phyloP scores from a whole-genome alignment of 2,113 vertebrate genomes.

The Odontesthes bonariensis region DNA sequence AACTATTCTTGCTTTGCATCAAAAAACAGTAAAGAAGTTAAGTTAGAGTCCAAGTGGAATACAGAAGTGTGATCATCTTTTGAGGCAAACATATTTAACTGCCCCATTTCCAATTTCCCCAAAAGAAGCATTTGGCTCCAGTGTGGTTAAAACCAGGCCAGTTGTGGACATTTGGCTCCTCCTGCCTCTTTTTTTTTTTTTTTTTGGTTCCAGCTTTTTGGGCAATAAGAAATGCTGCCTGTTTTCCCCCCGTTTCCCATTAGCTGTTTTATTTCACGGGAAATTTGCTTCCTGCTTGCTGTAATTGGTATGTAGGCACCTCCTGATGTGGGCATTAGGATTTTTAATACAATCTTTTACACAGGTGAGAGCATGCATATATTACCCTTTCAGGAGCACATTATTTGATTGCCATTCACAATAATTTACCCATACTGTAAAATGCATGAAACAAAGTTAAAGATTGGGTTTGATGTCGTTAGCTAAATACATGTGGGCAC shows the following conservation, averaged over 20 bases:
- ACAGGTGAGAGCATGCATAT: slow-evolving; percentile 81
- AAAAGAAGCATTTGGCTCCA: slow-evolving; percentile 39
- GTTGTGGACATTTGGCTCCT: slow-evolving; percentile 61
- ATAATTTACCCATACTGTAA: slow-evolving; percentile 70
- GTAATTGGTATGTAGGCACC: slow-evolving; percentile 84
- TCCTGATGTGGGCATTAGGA: slow-evolving; percentile 82
- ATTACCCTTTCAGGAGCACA: slow-evolving; percentile 80
- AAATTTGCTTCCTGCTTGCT: slow-evolving; percentile 84
- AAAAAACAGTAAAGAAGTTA: too few species aligned
- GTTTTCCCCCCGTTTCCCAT: slow-evolving; percentile 79
- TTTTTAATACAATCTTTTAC: slow-evolving; percentile 81
- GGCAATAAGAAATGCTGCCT: slow-evolving; percentile 73
- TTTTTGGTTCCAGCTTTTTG: slow-evolving; percentile 64
- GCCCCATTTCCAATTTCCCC: slow-evolving; percentile 24
- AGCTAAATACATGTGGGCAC: slow-evolving; percentile 21
- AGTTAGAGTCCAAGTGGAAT: neutral
- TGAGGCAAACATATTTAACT: slow-evolving; percentile 18
- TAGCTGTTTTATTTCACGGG: slow-evolving; percentile 86
- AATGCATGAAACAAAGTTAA: slow-evolving; percentile 65
- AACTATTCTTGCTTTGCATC: neutral
- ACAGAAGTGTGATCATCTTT: slow-evolving; percentile 24
- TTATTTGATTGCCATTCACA: slow-evolving; percentile 81
- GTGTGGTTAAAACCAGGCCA: slow-evolving; percentile 56
- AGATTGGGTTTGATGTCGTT: slow-evolving; percentile 74
- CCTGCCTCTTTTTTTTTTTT: slow-evolving; percentile 41